Base-by-base conservation (phyloP, 2,113 vertebrate species). In the Gavia stellata region DNA sequence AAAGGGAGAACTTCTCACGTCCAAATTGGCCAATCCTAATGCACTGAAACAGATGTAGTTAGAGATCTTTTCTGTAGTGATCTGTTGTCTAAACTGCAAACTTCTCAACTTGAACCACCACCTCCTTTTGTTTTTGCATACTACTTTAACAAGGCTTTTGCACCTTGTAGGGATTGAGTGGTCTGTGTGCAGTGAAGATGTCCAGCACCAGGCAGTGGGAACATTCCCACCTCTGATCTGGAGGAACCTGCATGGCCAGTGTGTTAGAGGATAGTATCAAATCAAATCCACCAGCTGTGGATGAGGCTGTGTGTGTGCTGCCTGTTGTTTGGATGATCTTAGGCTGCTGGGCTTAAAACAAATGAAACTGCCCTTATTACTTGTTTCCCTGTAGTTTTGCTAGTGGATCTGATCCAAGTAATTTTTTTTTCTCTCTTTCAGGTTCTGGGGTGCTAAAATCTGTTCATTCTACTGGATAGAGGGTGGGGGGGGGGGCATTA, bases 401-500 rank as follows among this genome's bases (percentile, higher is more conserved):
- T 53, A 34, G 44, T 31, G 11, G 12, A 10, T 44, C 24, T 65
- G 24, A 20, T 55, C 38, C 10, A 33, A 80, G 29, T 38, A 21
- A 33, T 29, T 31, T 55, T 38, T n/a, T 45, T 42, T 42, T 14
- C 6, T 26, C 28, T 86, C 40, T 63, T 25, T 71, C 26, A 12
- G 2, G 62, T 91, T 88, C 33, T 66, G 18, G 29, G 3, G 6
- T 65, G 13, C 29, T 87, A 62, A 78, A 81, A 84, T 52, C 8
- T 77, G 4, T 81, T 88, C 28, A 15, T 55, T 73, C 25, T 36
- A 3, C 28, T 1, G 4, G 18, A 15, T 8, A 40, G 52, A 24
- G 14, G 12, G 20, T 29, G 11, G 4, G 7, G 9, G 7, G 3
- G 11, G 11, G 9, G 8, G 2, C 2, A 9, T 62, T 66, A 25